Conservation (phyloP, 2,888 invertebrate species). For the Philereme transversata region DNA sequence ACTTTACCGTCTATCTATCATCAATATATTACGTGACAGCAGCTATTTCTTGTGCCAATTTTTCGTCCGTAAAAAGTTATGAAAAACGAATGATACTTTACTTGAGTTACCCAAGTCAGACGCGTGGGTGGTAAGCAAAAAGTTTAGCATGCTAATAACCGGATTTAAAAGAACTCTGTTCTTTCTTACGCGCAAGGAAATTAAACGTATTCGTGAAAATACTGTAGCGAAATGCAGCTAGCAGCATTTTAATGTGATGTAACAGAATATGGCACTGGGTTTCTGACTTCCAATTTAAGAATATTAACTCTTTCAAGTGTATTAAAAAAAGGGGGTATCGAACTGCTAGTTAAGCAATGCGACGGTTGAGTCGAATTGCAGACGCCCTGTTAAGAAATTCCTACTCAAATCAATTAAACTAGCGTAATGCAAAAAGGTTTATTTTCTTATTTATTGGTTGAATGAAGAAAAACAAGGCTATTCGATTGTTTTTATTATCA, state of each 20-base stretch:
- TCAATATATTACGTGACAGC: conserved; percentile 72
- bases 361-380: conserved; percentile 52
- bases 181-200: conserved; percentile 38
- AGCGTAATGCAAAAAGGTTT: conserved; percentile 24
- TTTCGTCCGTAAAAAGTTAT: conserved; percentile 52
- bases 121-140: conserved; percentile 60
- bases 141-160: conserved; percentile 48
- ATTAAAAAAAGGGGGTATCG: background rate
- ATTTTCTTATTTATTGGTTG: too few relatives aligned
- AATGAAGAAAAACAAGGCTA: conserved; percentile 4
- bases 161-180: conserved; percentile 41
- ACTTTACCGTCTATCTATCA: conserved; percentile 67
- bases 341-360: conserved; percentile 43
- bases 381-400: conserved; percentile 46
- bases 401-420: conserved; percentile 25
- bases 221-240: conserved; percentile 9
- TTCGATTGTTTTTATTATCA: background rate
- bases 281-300: background rate
- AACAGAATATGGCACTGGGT: conserved; percentile 2
- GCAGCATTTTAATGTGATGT: conserved; percentile 11
- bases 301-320: conserved; percentile 1
- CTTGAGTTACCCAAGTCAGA: conserved; percentile 49
- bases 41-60: conserved; percentile 57
- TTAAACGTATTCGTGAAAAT: conserved; percentile 25
- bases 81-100: conserved; percentile 39